phyloP scores from a whole-genome alignment of 2,888 invertebrate species.

The Petrophora chlorosata region DNA sequence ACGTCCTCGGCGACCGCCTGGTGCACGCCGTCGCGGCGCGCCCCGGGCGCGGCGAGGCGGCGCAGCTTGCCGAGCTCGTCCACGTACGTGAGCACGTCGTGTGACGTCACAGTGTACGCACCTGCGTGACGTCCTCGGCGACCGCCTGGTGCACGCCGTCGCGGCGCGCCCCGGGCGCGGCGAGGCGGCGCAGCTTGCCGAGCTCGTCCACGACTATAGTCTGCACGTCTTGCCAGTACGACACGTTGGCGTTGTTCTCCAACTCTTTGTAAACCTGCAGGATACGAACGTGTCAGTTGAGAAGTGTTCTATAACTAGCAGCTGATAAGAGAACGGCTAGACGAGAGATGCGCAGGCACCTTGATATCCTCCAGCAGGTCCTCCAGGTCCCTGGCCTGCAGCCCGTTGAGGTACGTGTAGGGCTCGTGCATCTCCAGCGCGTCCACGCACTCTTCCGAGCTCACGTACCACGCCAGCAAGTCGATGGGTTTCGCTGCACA shows the following conservation, averaged over 20 bases:
- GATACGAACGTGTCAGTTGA: too few species aligned
- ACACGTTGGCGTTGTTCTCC: conserved; percentile 93
- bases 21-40: conserved; percentile 92
- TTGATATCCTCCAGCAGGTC: conserved; percentile 98
- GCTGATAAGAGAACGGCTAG: too few species aligned
- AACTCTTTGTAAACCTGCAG: conserved; percentile 92
- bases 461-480: conserved; percentile 97
- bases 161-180: conserved; percentile 83
- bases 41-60: conserved; percentile 85
- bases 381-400: conserved; percentile 95
- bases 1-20: conserved; percentile 96
- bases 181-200: conserved; percentile 91
- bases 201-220: conserved; percentile 97
- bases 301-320: too few species aligned
- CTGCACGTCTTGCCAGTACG: conserved; percentile 98
- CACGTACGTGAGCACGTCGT: conserved; percentile 50
- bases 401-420: conserved; percentile 95
- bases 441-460: conserved; percentile 93
- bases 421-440: conserved; percentile 99
- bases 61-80: conserved; percentile 95
- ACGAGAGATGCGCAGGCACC: too few species aligned
- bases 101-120: conserved; percentile 26
- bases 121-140: conserved; percentile 91
- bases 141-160: conserved; percentile 96
- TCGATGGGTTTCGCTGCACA: conserved; percentile 98